These are phyloP conservation scores for Oncorhynchus gorbuscha DNA, from an alignment of 2,113 vertebrate genomes.

Conservation along the genomic window DNA sequence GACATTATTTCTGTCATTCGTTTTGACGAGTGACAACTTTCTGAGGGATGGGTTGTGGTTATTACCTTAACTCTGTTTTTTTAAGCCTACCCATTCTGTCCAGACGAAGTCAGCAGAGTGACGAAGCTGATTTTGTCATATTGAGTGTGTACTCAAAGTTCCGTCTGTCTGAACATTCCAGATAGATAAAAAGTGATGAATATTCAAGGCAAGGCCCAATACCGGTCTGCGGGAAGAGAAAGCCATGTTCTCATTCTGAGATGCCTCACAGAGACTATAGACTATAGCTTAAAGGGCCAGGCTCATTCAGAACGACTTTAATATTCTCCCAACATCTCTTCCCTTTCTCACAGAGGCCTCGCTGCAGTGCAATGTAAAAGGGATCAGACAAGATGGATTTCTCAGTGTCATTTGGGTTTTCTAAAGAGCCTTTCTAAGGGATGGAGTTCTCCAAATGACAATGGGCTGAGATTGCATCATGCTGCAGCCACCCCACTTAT, in stretches of 20 bases:
- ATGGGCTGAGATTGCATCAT: conserved; percentile 43
- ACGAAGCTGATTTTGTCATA: conserved; percentile 37
- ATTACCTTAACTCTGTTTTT: conserved; percentile 20
- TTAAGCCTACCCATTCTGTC: conserved; percentile 16
- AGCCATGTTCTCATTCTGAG: conserved; percentile 14
- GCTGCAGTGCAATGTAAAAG: conserved; percentile 65
- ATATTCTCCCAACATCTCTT: conserved; percentile 54
- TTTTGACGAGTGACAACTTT: conserved; percentile 38
- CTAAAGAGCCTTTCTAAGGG: conserved; percentile 55
- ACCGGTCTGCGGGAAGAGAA: conserved; percentile 22
- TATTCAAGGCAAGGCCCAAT: conserved; percentile 34
- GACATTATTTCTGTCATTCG: conserved; percentile 29
- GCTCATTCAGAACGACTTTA: conserved; percentile 55
- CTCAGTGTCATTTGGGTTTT: conserved; percentile 62
- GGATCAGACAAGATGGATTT: conserved; percentile 61
- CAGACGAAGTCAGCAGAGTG: conserved; percentile 12
- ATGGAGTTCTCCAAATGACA: conserved; percentile 44
- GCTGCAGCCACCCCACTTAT: conserved; percentile 54
- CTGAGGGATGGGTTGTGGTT: conserved; percentile 40
- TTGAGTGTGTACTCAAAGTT: conserved; percentile 8
- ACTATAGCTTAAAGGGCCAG: conserved; percentile 14
- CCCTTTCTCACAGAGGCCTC: conserved; percentile 35
- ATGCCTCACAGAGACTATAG: conserved; percentile 33
- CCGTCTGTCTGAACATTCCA: conserved; percentile 26
- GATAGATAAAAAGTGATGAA: conserved; percentile 48